Percentiles rank a stretch among this genome's conserved stretches.
These are phyloP conservation scores for Spicauda simplicius DNA, from an alignment of 2,888 invertebrate species.

Conservation along the genomic window DNA sequence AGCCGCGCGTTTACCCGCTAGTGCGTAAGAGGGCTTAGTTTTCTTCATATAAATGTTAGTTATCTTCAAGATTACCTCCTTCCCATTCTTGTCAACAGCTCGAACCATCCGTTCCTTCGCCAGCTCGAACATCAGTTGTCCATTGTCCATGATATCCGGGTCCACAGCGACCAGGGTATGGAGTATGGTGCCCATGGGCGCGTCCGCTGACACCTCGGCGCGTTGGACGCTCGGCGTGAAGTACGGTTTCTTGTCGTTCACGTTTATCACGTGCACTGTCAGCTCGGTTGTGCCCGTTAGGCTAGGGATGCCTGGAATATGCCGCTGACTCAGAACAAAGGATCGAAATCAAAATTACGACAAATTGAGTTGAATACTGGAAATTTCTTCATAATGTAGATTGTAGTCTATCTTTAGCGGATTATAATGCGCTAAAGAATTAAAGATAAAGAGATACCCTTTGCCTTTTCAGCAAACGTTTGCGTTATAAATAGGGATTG, in stretches of 20 bases:
- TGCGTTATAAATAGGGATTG: too few species aligned
- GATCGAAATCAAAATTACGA: too few species aligned
- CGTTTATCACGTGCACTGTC: conserved; percentile 91
- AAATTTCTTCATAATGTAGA: too few species aligned
- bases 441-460: too few species aligned
- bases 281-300: conserved; percentile 92
- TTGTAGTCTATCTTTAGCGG: too few species aligned
- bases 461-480: too few species aligned
- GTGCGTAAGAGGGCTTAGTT: too few species aligned
- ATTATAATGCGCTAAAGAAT: too few species aligned
- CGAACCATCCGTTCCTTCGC: conserved; percentile 88
- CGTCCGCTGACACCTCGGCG: conserved; percentile 92
- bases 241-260: conserved; percentile 94
- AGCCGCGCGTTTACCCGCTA: too few species aligned
- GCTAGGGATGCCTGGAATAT: conserved; percentile 88
- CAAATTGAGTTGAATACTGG: too few species aligned
- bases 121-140: conserved; percentile 87
- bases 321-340: too few species aligned
- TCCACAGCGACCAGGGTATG: conserved; percentile 90
- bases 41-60: too few species aligned
- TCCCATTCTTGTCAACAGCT: conserved; percentile 93
- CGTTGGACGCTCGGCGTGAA: conserved; percentile 92
- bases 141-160: conserved; percentile 90
- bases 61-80: conserved; percentile 84
- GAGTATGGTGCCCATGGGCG: conserved; percentile 88